A percentile compares a stretch with the other conserved stretches of the same genome.
Conservation (phyloP, 2,888 invertebrate species). For the Tenthredo scrophulariae region DNA sequence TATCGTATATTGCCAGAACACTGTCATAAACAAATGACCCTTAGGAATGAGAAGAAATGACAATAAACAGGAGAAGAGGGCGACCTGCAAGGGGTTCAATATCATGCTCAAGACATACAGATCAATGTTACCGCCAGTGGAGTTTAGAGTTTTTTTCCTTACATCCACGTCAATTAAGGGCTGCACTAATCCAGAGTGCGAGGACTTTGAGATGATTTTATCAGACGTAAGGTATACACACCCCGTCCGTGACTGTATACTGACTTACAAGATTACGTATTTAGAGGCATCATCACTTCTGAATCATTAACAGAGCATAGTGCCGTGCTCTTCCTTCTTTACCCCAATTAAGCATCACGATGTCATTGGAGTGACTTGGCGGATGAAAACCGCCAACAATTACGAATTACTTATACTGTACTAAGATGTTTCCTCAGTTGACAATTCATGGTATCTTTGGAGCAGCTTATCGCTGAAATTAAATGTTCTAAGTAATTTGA, state of each 20-base stretch:
- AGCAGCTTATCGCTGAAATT: constrained; percentile 16
- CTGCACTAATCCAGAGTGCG: background rate
- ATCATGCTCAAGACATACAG: background rate
- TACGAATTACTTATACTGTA: background rate
- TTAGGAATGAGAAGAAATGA: background rate
- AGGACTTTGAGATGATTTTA: background rate
- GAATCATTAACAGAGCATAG: background rate
- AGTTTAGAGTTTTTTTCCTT: background rate
- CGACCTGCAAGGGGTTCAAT: background rate
- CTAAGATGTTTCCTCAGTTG: background rate
- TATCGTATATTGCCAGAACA: background rate
- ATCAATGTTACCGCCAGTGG: background rate
- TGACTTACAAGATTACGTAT: background rate
- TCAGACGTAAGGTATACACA: background rate
- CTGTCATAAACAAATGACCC: background rate
- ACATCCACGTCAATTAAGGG: background rate
- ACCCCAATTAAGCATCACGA: background rate
- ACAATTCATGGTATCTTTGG: background rate
- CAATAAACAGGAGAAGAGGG: background rate
- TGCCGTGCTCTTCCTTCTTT: background rate
- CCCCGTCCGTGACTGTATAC: background rate
- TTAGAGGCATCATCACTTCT: background rate
- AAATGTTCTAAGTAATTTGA: constrained; percentile 4
- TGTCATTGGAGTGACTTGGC: background rate
- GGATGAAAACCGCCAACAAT: background rate